A percentile compares a stretch with the other conserved stretches of the same genome.
phyloP scores from a whole-genome alignment of 2,888 invertebrate genomes.

The Lepidochitona cinerea region DNA sequence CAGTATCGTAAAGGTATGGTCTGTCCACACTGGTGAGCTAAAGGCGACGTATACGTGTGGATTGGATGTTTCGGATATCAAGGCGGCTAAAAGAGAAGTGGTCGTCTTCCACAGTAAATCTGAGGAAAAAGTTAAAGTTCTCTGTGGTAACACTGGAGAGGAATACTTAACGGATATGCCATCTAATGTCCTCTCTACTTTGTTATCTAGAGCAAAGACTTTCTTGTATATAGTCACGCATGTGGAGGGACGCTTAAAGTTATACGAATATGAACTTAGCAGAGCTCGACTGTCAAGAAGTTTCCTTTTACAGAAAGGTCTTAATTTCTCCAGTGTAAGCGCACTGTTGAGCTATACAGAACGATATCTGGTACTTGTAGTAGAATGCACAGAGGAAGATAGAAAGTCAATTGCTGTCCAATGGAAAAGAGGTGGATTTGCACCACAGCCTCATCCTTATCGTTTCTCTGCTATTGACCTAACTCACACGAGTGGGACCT shows the following conservation, averaged over 20 bases:
- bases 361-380: constrained; percentile 43
- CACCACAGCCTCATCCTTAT: constrained; percentile 45
- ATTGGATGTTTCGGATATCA: background rate
- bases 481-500: constrained; percentile 38
- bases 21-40: background rate
- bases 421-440: constrained; percentile 43
- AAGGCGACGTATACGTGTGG: background rate
- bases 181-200: constrained; percentile 35
- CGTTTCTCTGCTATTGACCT: constrained; percentile 53
- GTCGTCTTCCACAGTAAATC: constrained; percentile 36
- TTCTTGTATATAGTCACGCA: constrained; percentile 33
- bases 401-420: constrained; percentile 42
- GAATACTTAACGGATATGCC: constrained; percentile 22
- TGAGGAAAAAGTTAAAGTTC: constrained; percentile 27
- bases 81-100: background rate
- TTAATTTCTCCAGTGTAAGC: constrained; percentile 36
- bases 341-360: constrained; percentile 40
- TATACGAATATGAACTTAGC: background rate
- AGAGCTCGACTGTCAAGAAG: constrained; percentile 32
- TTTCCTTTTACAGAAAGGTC: constrained; percentile 37
- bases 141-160: constrained; percentile 29
- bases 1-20: constrained; percentile 1
- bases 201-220: constrained; percentile 28
- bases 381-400: constrained; percentile 43
- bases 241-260: constrained; percentile 15